Evolutionary conservation across 2,888 invertebrate genomes (phyloP).

Genomic region (Oscheius sp.): DNA sequence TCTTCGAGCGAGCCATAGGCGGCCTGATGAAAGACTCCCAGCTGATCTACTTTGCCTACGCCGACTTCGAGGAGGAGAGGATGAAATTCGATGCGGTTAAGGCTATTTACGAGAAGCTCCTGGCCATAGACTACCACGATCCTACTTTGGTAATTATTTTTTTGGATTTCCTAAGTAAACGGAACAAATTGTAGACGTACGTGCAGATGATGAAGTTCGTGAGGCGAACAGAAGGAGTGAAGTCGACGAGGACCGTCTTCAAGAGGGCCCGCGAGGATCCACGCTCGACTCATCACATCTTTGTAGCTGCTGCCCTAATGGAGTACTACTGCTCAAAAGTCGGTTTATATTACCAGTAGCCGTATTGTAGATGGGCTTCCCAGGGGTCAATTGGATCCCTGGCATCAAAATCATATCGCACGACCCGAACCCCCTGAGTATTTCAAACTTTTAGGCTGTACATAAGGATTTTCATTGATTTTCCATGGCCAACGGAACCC

Average conservation of each 20-base stretch:
- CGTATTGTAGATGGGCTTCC: no score
- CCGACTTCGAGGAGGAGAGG: conserved; percentile 89
- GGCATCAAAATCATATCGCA: no score
- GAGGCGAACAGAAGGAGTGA: conserved; percentile 95
- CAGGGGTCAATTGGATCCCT: no score
- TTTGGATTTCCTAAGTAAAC: neutral
- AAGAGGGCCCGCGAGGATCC: conserved; percentile 91
- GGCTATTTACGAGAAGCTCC: conserved; percentile 90
- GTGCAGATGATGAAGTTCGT: conserved; percentile 99
- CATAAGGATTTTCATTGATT: no score
- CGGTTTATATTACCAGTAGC: conserved; percentile 22
- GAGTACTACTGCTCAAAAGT: conserved; percentile 97
- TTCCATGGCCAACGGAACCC: no score
- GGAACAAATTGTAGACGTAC: conserved; percentile 81
- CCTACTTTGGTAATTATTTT: conserved; percentile 85
- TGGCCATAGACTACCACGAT: conserved; percentile 90
- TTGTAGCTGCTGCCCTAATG: conserved; percentile 96
- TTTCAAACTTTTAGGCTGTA: no score
- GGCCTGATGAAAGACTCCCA: conserved; percentile 90
- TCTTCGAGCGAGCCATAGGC: conserved; percentile 92
- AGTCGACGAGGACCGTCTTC: conserved; percentile 92
- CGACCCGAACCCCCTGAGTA: no score
- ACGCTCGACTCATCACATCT: conserved; percentile 88
- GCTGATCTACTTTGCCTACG: conserved; percentile 95
- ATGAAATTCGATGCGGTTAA: conserved; percentile 96